Conservation (phyloP, 2,113 vertebrate genomes). For the Mungos mungo region DNA sequence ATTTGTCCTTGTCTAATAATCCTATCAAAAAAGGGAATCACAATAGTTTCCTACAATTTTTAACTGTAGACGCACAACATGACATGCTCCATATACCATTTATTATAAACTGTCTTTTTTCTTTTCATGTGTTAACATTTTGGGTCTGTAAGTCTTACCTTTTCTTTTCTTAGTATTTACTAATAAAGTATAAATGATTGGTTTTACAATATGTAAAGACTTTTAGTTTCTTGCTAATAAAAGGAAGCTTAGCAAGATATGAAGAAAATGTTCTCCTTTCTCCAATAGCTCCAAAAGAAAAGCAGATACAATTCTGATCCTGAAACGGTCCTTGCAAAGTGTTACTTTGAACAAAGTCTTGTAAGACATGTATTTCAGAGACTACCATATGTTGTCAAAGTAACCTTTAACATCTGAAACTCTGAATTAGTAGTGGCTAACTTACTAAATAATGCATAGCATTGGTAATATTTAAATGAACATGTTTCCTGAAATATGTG, state of each 20-base stretch:
- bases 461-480: neutral
- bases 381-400: neutral
- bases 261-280: neutral
- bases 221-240: neutral
- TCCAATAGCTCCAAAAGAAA: neutral
- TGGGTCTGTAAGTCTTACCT: neutral
- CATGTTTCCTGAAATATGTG: neutral
- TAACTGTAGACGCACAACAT: neutral
- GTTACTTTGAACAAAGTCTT: neutral
- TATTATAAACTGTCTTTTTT: neutral
- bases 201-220: neutral
- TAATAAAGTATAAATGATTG: neutral
- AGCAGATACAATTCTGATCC: neutral
- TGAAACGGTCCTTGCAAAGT: neutral
- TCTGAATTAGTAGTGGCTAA: conserved; percentile 2
- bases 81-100: neutral
- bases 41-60: neutral
- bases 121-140: neutral
- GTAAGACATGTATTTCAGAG: neutral
- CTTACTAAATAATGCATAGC: neutral
- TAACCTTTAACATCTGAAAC: conserved; percentile 7
- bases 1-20: neutral
- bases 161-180: neutral
- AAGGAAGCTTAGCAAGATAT: neutral
- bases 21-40: neutral